Evolutionary conservation across 2,797 vertebrate genomes (phyloP).

Genomic region (Myripristis murdjan): DNA sequence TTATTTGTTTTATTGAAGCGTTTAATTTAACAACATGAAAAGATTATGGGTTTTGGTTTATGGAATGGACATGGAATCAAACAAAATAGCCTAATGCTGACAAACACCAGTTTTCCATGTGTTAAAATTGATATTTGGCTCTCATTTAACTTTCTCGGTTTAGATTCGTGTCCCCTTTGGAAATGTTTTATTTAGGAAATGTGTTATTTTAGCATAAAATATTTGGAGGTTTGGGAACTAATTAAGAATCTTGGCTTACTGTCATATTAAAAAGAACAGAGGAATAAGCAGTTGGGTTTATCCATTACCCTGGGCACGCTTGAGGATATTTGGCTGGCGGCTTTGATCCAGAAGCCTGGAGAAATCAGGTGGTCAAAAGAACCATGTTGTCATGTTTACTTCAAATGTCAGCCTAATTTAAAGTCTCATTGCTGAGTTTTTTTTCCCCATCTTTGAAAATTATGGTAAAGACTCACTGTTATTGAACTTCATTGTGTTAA

Average conservation of each 20-base stretch:
- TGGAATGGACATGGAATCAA: neutral
- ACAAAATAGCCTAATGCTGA: neutral
- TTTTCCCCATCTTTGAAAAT: neutral
- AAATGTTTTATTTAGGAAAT: conserved; percentile 28
- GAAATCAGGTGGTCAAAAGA: conserved; percentile 21
- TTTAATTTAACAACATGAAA: conserved; percentile 24
- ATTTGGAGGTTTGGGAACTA: conserved; percentile 44
- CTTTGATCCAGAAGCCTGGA: conserved; percentile 35
- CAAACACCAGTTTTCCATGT: neutral
- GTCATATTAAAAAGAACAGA: conserved; percentile 26
- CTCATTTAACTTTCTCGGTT: neutral
- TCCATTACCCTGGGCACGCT: conserved; percentile 63
- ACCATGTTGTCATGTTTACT: conserved; percentile 16
- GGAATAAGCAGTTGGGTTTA: conserved; percentile 54
- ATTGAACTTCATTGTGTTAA: neutral
- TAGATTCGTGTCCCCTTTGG: neutral
- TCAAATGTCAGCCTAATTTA: conserved; percentile 12
- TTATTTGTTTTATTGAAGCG: conserved; percentile 19
- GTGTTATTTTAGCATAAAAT: conserved; percentile 28
- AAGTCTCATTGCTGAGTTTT: neutral
- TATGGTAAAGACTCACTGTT: neutral
- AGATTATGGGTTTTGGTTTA: neutral
- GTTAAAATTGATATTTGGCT: neutral
- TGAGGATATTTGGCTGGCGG: conserved; percentile 54
- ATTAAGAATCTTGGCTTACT: conserved; percentile 32